A percentile compares a stretch with the other conserved stretches of the same genome.
Evolutionary conservation across 2,797 vertebrate genomes (phyloP).

Genomic region (Platyrinchus mystaceus): DNA sequence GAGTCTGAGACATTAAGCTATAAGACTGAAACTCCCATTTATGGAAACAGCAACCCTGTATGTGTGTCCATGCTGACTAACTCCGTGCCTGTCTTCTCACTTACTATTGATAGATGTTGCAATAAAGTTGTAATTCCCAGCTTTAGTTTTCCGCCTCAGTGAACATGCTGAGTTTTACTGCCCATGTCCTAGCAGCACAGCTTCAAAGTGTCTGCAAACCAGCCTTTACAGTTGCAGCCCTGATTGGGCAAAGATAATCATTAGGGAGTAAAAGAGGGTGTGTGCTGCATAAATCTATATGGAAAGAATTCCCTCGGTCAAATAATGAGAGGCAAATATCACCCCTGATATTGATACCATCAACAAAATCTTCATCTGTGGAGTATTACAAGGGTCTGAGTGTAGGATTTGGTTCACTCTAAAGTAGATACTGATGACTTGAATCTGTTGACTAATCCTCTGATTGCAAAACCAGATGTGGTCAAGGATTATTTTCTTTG

Average conservation of each 20-base stretch:
- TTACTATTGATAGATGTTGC: not conserved
- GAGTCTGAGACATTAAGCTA: not conserved
- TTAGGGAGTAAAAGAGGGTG: not conserved
- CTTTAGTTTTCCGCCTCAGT: not conserved
- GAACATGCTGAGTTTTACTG: not conserved
- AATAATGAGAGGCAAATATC: not conserved
- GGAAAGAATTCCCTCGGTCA: not conserved
- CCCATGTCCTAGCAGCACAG: not conserved
- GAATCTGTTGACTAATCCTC: not conserved
- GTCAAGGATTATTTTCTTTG: not conserved
- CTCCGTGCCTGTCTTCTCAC: not conserved
- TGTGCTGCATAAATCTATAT: not conserved
- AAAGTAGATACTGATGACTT: not conserved
- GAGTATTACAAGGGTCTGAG: not conserved
- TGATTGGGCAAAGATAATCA: not conserved
- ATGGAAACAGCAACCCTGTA: not conserved
- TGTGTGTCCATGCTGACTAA: not conserved
- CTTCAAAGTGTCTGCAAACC: not conserved
- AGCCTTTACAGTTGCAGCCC: not conserved
- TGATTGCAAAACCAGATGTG: not conserved
- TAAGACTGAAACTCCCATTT: not conserved
- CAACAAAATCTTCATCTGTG: not conserved
- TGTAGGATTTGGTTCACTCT: not conserved
- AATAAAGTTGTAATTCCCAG: accelerated
- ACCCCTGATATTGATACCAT: not conserved